Percentiles rank a stretch among this genome's conserved stretches.
Conservation (phyloP, 1,140 invertebrate species). For the Bombus superbus region DNA sequence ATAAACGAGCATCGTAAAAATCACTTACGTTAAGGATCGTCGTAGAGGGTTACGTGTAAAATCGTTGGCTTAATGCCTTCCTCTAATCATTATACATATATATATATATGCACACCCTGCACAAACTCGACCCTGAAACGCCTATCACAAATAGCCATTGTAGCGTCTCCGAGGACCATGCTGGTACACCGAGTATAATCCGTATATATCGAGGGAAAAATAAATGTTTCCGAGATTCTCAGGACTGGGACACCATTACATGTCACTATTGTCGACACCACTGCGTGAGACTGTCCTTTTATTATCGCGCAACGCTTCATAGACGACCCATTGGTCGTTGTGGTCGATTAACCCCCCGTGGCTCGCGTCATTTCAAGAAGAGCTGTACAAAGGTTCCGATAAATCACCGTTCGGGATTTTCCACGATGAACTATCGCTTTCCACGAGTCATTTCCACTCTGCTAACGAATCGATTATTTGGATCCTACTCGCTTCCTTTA, state of each 20-base stretch:
- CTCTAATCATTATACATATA: not conserved
- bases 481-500: too few species aligned
- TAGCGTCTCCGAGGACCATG: conserved; percentile 16
- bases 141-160: conserved; percentile 26
- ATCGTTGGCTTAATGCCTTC: conserved; percentile 1
- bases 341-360: conserved; percentile 49
- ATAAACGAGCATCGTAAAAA: not conserved
- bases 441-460: conserved; percentile 30
- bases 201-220: conserved; percentile 30
- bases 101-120: not conserved
- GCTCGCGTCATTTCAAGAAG: conserved; percentile 38
- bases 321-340: conserved; percentile 40
- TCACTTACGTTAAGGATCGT: not conserved
- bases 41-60: not conserved
- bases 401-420: conserved; percentile 29
- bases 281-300: conserved; percentile 36
- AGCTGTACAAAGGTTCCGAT: conserved; percentile 22
- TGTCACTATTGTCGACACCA: conserved; percentile 43
- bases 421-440: conserved; percentile 32
- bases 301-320: conserved; percentile 38
- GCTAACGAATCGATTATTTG: conserved; percentile 41
- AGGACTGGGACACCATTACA: conserved; percentile 28
- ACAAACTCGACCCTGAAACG: not conserved
- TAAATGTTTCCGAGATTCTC: conserved; percentile 33
- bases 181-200: conserved; percentile 34